Percentiles rank a stretch among this genome's conserved stretches.
Conservation (phyloP, 2,888 invertebrate genomes). For the Nycteola revayana region DNA sequence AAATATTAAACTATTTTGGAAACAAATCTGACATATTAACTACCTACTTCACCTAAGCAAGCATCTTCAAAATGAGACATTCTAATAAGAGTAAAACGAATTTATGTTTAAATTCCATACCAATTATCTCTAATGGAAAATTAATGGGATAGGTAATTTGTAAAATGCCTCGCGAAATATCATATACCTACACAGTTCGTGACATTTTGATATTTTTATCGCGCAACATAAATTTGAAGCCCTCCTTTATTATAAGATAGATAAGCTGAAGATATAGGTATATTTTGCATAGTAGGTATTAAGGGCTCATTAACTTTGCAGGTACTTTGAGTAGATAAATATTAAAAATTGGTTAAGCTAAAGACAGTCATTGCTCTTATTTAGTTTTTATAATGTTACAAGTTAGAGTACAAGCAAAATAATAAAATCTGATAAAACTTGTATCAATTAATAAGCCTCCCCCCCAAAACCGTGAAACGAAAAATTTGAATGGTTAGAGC, state of each 20-base stretch:
- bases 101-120: slow-evolving; percentile 30
- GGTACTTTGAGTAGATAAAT: slow-evolving; percentile 22
- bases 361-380: too few species aligned
- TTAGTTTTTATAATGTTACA: too few species aligned
- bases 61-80: not conserved
- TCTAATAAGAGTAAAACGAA: slow-evolving; percentile 21
- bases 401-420: too few species aligned
- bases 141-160: slow-evolving; percentile 77
- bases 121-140: slow-evolving; percentile 75
- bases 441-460: too few species aligned
- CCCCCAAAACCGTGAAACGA: too few species aligned
- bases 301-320: slow-evolving; percentile 25
- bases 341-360: too few species aligned
- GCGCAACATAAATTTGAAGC: slow-evolving; percentile 38
- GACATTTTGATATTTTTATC: slow-evolving; percentile 56
- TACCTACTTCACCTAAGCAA: too few species aligned
- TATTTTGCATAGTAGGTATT: slow-evolving; percentile 10
- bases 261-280: slow-evolving; percentile 20
- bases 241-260: slow-evolving; percentile 17
- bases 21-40: too few species aligned
- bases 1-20: too few species aligned
- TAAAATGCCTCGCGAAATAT: slow-evolving; percentile 73
- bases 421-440: too few species aligned
- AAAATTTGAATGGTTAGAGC: too few species aligned
- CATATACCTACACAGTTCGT: slow-evolving; percentile 40